Evolutionary conservation across 2,113 vertebrate species (phyloP), one percentile per base, ranked within the genome.

Genomic region (Pteruthius melanotis): DNA sequence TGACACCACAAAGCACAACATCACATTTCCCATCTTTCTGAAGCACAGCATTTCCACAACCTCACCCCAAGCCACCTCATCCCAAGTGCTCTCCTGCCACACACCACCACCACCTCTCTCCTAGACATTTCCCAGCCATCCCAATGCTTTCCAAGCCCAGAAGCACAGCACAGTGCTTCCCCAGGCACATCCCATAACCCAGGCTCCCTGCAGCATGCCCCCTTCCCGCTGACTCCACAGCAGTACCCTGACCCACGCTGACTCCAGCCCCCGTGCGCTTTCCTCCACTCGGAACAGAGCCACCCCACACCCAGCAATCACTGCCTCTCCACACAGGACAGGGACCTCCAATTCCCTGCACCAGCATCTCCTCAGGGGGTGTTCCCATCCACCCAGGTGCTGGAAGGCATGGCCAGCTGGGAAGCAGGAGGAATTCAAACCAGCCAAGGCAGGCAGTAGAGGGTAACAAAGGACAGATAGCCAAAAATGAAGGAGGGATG

Each of bases 241-340:
- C 2, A 1, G 49, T 5, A 44, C n/a, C 11, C 42, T 27, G 68
- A 66, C 17, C 31, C 1, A 0, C 1, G 11, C 1, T 40, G 40
- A 37, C 35, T 33, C 49, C 39, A 61, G 63, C 15, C 54, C 30
- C n/a, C 1, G 6, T 0, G 2, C 2, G 0, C 33, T 24, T 15
- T 13, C 30, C 35, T 50, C 9, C 7, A 11, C 16, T 10, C 2
- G 1, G 40, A 37, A 30, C 26, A 64, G 31, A 26, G 42, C 26
- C 28, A 26, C 14, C 31, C 47, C 20, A 17, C 3, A 30, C 0
- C 18, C 28, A 47, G 57, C 4, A 93, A 35, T 8, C 75, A 28
- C 26, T 52, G 60, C 49, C 64, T 22, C 35, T 42, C 35, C 50
- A 28, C 33, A 20, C 1, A 2, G 24, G 56, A 49, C 76, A 63